Percentiles rank a stretch among this genome's conserved stretches.
These are phyloP conservation scores for Penelope pileata DNA, from an alignment of 2,113 vertebrate species.

Conservation along the genomic window DNA sequence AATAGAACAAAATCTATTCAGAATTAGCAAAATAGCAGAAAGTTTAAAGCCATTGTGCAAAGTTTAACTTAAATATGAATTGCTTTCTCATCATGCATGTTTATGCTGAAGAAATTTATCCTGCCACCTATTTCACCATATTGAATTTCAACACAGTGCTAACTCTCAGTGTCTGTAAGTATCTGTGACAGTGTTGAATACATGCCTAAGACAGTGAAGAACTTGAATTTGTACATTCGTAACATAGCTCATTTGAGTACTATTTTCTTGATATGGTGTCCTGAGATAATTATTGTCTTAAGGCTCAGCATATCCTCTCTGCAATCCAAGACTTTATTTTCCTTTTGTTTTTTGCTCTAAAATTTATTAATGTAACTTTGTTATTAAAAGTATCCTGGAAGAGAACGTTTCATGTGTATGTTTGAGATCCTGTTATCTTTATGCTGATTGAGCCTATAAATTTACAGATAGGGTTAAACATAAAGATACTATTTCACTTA, in stretches of 20 bases:
- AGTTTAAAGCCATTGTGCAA: conserved; percentile 1
- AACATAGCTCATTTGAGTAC: background rate
- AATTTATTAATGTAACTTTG: background rate
- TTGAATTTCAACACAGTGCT: background rate
- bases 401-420: background rate
- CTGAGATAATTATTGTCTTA: background rate
- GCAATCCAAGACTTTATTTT: background rate
- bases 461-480: background rate
- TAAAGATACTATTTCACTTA: background rate
- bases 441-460: background rate
- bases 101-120: conserved; percentile 39
- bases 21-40: background rate
- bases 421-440: background rate
- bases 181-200: background rate
- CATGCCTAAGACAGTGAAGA: background rate
- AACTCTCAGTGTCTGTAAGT: background rate
- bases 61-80: background rate
- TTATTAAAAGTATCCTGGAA: background rate
- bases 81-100: background rate
- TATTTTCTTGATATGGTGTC: background rate
- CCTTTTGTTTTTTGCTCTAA: background rate
- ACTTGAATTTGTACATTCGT: background rate
- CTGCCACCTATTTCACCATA: conserved; percentile 28
- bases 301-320: background rate
- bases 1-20: background rate